These are phyloP conservation scores for Clarias fuscus DNA, from an alignment of 2,797 vertebrate species.

Conservation along the genomic window DNA sequence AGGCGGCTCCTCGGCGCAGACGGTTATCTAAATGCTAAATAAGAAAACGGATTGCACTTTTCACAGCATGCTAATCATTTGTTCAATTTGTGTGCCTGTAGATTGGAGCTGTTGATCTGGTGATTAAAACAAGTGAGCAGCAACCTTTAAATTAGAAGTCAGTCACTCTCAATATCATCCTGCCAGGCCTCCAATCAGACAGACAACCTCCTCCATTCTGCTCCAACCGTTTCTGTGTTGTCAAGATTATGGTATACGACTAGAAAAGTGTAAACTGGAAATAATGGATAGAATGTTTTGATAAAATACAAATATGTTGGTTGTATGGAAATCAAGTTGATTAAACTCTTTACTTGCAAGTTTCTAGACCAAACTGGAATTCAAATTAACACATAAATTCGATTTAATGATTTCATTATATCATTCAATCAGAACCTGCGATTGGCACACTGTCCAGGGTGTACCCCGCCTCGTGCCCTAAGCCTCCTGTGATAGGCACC, in stretches of 20 bases:
- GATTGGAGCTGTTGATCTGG: slow-evolving; percentile 88
- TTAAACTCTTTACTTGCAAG: not conserved
- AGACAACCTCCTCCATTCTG: slow-evolving; percentile 48
- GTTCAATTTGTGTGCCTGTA: slow-evolving; percentile 92
- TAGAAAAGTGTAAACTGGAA: not conserved
- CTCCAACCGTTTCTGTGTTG: not conserved
- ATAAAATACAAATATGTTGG: not conserved
- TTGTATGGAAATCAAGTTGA: not conserved
- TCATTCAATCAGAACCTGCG: not conserved
- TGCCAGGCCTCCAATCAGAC: slow-evolving; percentile 46
- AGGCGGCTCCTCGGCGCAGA: slow-evolving; percentile 93
- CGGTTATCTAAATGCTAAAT: slow-evolving; percentile 99
- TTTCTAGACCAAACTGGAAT: not conserved
- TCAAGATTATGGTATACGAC: not conserved
- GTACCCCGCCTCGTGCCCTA: too few relatives aligned
- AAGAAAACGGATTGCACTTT: slow-evolving; percentile 99
- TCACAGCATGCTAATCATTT: slow-evolving; percentile 99
- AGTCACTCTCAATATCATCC: slow-evolving; percentile 53
- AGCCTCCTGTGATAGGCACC: too few relatives aligned
- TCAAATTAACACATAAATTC: not conserved
- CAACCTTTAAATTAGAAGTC: slow-evolving; percentile 48
- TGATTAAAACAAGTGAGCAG: slow-evolving; percentile 85
- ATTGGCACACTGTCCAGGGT: too few relatives aligned
- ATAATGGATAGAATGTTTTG: slow-evolving; percentile 6
- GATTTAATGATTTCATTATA: not conserved